These are phyloP conservation scores for Zosterops pallidus DNA, from an alignment of 2,113 vertebrate species.

Conservation along the genomic window DNA sequence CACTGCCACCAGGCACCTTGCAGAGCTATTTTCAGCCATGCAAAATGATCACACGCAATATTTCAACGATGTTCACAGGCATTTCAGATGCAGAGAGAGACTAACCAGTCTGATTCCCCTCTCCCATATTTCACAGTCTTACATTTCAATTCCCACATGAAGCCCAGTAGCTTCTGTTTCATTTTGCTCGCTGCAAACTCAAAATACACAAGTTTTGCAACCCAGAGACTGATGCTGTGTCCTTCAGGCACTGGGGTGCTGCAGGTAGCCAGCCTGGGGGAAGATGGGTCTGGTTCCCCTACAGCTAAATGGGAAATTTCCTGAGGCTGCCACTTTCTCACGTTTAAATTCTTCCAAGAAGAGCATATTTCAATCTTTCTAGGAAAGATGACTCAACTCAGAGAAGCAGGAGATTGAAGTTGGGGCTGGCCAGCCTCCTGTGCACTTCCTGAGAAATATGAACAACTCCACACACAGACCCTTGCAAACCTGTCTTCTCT, in stretches of 20 bases:
- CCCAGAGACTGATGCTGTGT: not conserved
- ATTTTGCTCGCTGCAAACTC: not conserved
- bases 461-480: fast-evolving
- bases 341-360: not conserved
- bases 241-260: not conserved
- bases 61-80: not conserved
- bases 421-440: not conserved
- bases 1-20: not conserved
- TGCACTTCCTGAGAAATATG: fast-evolving
- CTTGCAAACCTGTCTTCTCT: not conserved
- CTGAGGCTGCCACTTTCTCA: not conserved
- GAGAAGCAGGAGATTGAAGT: not conserved
- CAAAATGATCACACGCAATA: not conserved
- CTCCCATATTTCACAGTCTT: not conserved
- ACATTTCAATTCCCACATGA: not conserved
- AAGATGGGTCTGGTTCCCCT: not conserved
- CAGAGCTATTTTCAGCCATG: not conserved
- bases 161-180: not conserved
- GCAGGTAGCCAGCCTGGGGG: not conserved
- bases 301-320: not conserved
- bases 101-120: not conserved
- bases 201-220: not conserved
- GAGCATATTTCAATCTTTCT: not conserved
- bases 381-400: not conserved
- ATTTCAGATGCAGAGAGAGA: not conserved